phyloP scores from a whole-genome alignment of 2,797 vertebrate genomes.

The Antrozous pallidus region DNA sequence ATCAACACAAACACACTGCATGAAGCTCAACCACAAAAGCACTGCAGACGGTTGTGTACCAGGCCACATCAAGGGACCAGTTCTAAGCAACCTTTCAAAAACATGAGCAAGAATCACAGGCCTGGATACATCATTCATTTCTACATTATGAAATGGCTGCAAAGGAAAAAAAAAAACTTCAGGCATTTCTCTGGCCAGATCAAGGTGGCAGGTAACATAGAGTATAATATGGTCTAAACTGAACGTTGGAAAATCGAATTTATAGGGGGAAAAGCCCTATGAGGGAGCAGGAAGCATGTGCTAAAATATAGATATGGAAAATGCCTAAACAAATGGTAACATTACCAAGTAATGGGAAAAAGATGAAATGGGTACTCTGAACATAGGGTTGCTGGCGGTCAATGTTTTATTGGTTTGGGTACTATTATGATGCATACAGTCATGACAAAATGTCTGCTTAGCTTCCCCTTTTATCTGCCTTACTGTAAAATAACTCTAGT shows the following conservation, averaged over 20 bases:
- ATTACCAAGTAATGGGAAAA: background rate
- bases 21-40: background rate
- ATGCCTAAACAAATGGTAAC: background rate
- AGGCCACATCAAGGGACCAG: background rate
- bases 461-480: background rate
- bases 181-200: background rate
- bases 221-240: background rate
- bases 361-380: background rate
- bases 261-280: background rate
- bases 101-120: background rate
- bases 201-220: background rate
- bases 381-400: rapidly evolving
- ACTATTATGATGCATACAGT: background rate
- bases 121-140: background rate
- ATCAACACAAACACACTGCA: background rate
- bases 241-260: background rate
- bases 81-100: background rate
- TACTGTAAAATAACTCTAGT: background rate
- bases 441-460: background rate
- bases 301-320: background rate
- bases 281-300: background rate
- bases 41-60: background rate
- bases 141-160: background rate
- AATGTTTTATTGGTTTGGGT: background rate
- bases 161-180: background rate